phyloP scores from a whole-genome alignment of 2,113 vertebrate species.

The Ariopsis seemanni region DNA sequence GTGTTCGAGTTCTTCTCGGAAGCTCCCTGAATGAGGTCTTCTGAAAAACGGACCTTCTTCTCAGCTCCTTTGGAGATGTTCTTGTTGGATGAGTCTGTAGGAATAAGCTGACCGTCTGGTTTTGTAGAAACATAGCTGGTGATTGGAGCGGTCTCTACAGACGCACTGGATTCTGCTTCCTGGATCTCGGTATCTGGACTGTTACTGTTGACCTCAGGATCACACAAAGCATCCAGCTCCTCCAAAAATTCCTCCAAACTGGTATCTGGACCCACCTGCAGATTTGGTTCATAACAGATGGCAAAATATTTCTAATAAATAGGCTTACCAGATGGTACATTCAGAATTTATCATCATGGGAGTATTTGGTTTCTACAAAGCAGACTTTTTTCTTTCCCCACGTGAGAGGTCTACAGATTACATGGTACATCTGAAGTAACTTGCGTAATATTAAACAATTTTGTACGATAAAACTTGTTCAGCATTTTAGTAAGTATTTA shows the following conservation, averaged over 20 bases:
- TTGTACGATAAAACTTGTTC: neutral
- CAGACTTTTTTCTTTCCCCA: neutral
- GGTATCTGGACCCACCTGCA: slow-evolving; percentile 60
- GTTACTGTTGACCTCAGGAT: slow-evolving; percentile 56
- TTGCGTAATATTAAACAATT: neutral
- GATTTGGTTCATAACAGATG: slow-evolving; percentile 6
- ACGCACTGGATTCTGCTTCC: slow-evolving; percentile 41
- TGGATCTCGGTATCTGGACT: slow-evolving; percentile 46
- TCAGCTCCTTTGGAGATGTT: slow-evolving; percentile 55
- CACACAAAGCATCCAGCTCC: slow-evolving; percentile 70
- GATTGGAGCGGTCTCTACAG: slow-evolving; percentile 32
- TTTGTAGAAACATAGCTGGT: neutral
- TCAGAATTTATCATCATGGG: neutral
- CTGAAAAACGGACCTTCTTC: slow-evolving; percentile 74
- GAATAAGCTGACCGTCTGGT: neutral
- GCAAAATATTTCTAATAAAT: neutral
- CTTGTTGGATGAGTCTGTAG: neutral
- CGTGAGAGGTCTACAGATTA: neutral
- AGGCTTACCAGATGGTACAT: neutral
- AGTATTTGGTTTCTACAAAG: neutral
- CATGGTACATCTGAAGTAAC: neutral
- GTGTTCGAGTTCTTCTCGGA: slow-evolving; percentile 39
- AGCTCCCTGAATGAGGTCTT: slow-evolving; percentile 60
- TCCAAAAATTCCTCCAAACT: slow-evolving; percentile 72
- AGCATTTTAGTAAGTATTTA: neutral